Evolutionary conservation across 2,113 vertebrate species (phyloP).

Genomic region (Actenoides lindsayi): DNA sequence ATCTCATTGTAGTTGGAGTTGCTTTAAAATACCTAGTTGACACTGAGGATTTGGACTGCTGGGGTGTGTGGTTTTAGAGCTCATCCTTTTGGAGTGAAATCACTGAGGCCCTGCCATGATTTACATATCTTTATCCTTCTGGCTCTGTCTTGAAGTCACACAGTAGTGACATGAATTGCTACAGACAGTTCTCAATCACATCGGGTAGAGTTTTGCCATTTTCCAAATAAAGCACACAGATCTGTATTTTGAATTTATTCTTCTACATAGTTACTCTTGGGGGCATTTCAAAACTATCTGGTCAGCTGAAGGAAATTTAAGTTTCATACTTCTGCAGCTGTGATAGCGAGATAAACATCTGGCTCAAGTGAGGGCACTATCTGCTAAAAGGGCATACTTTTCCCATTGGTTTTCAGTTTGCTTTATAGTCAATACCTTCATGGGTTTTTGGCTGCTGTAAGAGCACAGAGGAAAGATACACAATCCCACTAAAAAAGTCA

Average conservation of each 20-base stretch:
- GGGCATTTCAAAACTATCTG: neutral
- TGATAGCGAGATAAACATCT: neutral
- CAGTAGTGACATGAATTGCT: neutral
- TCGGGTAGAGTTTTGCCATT: neutral
- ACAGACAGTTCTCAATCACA: neutral
- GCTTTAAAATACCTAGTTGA: neutral
- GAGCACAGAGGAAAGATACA: neutral
- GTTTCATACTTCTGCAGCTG: neutral
- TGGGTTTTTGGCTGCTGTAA: neutral
- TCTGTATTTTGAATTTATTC: neutral
- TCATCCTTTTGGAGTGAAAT: neutral
- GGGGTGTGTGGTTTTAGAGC: neutral
- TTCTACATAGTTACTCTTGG: neutral
- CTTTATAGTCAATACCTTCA: neutral
- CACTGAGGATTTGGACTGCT: neutral
- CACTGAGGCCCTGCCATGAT: neutral
- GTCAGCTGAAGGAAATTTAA: neutral
- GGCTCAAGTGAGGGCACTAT: neutral
- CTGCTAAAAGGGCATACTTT: neutral
- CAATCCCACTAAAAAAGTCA: neutral
- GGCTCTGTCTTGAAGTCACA: neutral
- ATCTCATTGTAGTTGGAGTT: neutral
- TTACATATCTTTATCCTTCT: neutral
- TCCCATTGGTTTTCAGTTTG: neutral
- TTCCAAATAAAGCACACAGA: neutral